Evolutionary conservation across 2,797 vertebrate species (phyloP).

Genomic region (Parambassis ranga): DNA sequence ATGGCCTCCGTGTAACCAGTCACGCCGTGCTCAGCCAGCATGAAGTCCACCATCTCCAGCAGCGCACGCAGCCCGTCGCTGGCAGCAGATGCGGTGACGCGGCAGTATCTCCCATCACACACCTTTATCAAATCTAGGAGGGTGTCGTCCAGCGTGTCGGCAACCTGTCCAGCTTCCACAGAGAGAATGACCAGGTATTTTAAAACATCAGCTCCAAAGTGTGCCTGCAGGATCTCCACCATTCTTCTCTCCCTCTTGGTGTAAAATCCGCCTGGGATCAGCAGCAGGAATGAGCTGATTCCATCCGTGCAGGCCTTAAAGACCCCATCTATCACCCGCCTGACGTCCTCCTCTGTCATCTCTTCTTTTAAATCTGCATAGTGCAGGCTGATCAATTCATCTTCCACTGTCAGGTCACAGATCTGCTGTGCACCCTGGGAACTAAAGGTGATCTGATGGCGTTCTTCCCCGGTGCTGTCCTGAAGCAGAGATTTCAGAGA

Average conservation of each 20-base stretch:
- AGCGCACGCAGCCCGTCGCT: constrained; percentile 5
- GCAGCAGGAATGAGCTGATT: constrained; percentile 39
- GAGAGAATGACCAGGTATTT: constrained; percentile 52
- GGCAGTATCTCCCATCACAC: constrained; percentile 50
- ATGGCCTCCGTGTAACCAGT: constrained; percentile 39
- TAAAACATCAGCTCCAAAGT: constrained; percentile 45
- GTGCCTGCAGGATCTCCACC: constrained; percentile 35
- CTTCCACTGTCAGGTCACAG: constrained; percentile 20
- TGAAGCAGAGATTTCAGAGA: constrained; percentile 33
- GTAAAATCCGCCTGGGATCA: constrained; percentile 54
- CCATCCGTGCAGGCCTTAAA: constrained; percentile 25
- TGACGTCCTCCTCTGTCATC: constrained; percentile 35
- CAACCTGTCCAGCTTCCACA: constrained; percentile 34
- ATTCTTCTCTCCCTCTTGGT: constrained; percentile 31
- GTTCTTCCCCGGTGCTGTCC: neutral
- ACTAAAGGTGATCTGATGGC: neutral
- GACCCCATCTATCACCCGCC: constrained; percentile 21
- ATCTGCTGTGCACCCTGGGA: constrained; percentile 24
- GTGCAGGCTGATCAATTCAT: constrained; percentile 15
- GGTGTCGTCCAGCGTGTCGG: constrained; percentile 26
- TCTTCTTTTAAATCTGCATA: constrained; percentile 26
- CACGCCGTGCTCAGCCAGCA: constrained; percentile 6
- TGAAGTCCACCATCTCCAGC: constrained; percentile 34
- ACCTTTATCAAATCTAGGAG: constrained; percentile 55
- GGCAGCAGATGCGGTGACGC: neutral